phyloP scores from a whole-genome alignment of 1,140 invertebrate genomes.

The Panulirus ornatus region DNA sequence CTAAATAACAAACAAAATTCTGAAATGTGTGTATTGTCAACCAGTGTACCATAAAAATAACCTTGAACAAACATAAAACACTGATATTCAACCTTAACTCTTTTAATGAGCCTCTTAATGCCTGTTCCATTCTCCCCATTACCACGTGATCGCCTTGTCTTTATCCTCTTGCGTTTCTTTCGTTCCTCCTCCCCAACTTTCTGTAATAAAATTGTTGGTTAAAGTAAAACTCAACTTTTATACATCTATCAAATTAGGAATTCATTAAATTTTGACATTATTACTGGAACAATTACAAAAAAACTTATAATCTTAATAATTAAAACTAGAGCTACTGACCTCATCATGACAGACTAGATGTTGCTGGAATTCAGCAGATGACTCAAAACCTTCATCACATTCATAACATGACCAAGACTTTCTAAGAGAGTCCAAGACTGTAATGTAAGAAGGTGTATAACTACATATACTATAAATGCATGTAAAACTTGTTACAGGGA shows the following conservation, averaged over 20 bases:
- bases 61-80: background rate
- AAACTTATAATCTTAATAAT: background rate
- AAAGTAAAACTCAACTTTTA: background rate
- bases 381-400: slow-evolving; percentile 81
- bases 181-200: slow-evolving; percentile 26
- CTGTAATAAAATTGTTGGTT: slow-evolving; percentile 5
- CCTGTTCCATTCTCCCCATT: slow-evolving; percentile 23
- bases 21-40: background rate
- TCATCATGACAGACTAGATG: slow-evolving; percentile 82
- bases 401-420: slow-evolving; percentile 80
- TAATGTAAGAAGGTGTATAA: background rate
- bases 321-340: slow-evolving; percentile 26
- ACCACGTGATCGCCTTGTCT: slow-evolving; percentile 35
- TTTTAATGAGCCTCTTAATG: slow-evolving; percentile 23
- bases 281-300: background rate
- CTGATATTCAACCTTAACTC: slow-evolving; percentile 28
- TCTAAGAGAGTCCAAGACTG: slow-evolving; percentile 40
- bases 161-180: slow-evolving; percentile 30
- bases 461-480: no score
- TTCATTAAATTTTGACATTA: background rate
- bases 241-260: no score
- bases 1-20: background rate
- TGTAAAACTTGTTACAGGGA: no score
- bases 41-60: background rate
- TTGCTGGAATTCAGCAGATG: slow-evolving; percentile 81